Conservation (phyloP, 2,888 invertebrate species). For the Melanophora roralis region DNA sequence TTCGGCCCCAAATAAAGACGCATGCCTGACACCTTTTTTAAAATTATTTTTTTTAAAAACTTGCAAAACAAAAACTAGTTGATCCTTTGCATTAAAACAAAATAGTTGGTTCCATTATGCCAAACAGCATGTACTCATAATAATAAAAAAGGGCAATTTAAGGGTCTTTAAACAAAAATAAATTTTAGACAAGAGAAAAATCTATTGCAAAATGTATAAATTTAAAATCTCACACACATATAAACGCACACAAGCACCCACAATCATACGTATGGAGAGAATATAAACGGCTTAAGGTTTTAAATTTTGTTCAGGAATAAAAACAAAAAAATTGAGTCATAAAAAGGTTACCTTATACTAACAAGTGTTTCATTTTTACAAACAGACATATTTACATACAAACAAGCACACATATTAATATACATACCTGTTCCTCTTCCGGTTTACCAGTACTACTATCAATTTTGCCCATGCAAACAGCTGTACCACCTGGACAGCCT, state of each 20-base stretch:
- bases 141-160: neutral
- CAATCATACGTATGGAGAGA: neutral
- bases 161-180: neutral
- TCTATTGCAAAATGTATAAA: neutral
- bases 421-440: slow-evolving; percentile 75
- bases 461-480: slow-evolving; percentile 74
- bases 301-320: slow-evolving; percentile 14
- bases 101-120: slow-evolving; percentile 3
- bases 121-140: neutral
- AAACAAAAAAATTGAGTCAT: neutral
- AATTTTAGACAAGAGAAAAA: neutral
- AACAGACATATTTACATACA: too few relatives aligned
- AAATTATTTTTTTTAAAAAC: too few relatives aligned
- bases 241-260: neutral
- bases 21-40: too few relatives aligned
- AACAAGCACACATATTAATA: neutral
- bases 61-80: too few relatives aligned
- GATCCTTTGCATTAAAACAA: neutral
- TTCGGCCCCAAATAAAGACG: too few relatives aligned
- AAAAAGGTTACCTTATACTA: slow-evolving; percentile 9
- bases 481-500: slow-evolving; percentile 76
- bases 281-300: slow-evolving; percentile 51
- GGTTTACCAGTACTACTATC: slow-evolving; percentile 69
- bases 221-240: neutral
- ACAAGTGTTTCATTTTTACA: slow-evolving; percentile 1